Evolutionary conservation across 2,113 vertebrate species (phyloP), one percentile per base, ranked within the genome.

Genomic region (Eira barbara): DNA sequence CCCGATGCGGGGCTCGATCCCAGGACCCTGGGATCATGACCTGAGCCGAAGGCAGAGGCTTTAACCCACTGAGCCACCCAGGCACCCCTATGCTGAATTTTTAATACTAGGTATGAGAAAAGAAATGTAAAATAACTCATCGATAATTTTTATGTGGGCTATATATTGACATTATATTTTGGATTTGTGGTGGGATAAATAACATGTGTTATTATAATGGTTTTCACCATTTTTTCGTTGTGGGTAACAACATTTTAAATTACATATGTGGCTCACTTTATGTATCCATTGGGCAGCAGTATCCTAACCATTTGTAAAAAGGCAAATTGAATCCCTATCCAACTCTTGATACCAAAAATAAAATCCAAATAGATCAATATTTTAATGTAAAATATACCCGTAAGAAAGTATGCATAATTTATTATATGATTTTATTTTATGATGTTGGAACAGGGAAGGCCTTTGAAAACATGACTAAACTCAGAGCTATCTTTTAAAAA

Each of bases 141-240:
- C 61, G 61, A 82, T 93, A 88, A 91, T 80, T 89, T 92, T 96
- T 80, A 90, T 42, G 63, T 34, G 27, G 73, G 81, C 59, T 92
- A 71, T 11, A 86, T 89, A 18, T 84, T 80, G 27, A 94, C 91
- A 92, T 92, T 49, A 67, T 73, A 74, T 80, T 96, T 97, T 67
- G 49, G 79, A 71, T 74, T 84, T 25, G 31, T 14, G 25, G 27
- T 74, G 18, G 17, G 25, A 76, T 87, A 97, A 97, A 96, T 93
- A 93, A 78, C 84, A 61, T n/a, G 39, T 81, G 47, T 84, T 96
- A 47, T 88, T 93, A 91, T 89, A 89, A 97, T 92, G 92, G 74
- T 78, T 94, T 89, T 29, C 42, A 94, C 76, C 81, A 25, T 63
- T 91, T 85, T 94, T 78, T 74, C 47, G 82, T 80, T 52, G 67